Evolutionary conservation across 2,888 invertebrate genomes (phyloP), one percentile per base, ranked within the genome.

Genomic region (Agriotes lineatus): DNA sequence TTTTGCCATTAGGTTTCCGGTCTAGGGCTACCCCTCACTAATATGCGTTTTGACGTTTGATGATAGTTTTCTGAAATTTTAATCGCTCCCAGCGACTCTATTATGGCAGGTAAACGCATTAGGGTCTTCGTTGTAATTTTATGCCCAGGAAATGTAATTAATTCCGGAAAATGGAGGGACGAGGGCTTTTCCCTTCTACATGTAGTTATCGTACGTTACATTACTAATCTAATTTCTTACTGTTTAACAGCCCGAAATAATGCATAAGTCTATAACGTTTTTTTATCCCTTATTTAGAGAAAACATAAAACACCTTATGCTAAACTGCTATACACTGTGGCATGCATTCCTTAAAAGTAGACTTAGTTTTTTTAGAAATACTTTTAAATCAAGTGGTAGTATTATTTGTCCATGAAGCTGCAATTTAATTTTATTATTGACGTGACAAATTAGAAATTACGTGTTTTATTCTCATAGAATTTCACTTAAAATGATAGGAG

Each of bases 1-100:
- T 58, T 58, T 58, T 25, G 14, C 58, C 58, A 58, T 58, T 58
- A 58, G 30, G 42, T 37, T 52, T 30, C 56, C 10, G 10, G 18
- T 18, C 37, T 7, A 20, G n/a, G 9, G 4, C 6, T 12, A 19
- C 14, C 20, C 18, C 2, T 19, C 10, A 35, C 54, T 4, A 20
- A 56, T 37, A 19, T 35, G 19, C 9, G 25, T 14, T 56, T 18
- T 14, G 10, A 30, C 42, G 18, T 42, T 44, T 44, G n/a, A 6
- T 6, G 42, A 37, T 42, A 30, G 14, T 42, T 39, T 44, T 22
- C 10, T 37, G 16, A 16, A 44, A 25, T 25, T 25, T 25, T 42
- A 19, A 54, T 18, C 10, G 22, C 14, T n/a, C 2, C 7, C n/a
- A 57, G 42, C 19, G 14, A 2, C 12, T 16, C 37, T 56, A 20